Evolutionary conservation across 1,140 invertebrate genomes (phyloP).

Genomic region (Leptopilina clavipes): DNA sequence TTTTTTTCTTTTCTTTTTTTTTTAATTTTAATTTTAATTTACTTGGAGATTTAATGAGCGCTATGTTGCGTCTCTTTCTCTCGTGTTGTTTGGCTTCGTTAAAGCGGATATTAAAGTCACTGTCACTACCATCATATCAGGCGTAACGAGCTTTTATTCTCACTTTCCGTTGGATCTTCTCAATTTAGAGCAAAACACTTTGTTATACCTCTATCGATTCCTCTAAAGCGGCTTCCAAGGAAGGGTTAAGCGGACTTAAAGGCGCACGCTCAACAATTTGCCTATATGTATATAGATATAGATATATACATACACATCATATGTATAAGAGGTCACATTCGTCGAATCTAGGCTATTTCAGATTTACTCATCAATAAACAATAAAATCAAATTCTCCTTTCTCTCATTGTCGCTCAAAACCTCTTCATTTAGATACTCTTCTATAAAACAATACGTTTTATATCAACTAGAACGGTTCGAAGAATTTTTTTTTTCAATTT

Average conservation of each 20-base stretch:
- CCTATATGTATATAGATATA: slow-evolving; percentile 47
- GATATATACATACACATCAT: neutral
- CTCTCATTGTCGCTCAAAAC: no score
- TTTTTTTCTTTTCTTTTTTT: no score
- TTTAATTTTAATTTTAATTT: no score
- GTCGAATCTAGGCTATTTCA: neutral
- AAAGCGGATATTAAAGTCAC: neutral
- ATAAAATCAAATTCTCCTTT: neutral
- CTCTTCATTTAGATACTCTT: no score
- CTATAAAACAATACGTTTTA: no score
- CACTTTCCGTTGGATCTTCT: slow-evolving; percentile 33
- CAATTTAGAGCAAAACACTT: slow-evolving; percentile 55
- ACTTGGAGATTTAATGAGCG: neutral
- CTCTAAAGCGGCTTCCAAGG: slow-evolving; percentile 56
- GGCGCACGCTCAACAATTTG: slow-evolving; percentile 63
- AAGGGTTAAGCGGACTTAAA: slow-evolving; percentile 63
- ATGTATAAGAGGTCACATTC: neutral
- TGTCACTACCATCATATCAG: neutral
- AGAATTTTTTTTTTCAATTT: no score
- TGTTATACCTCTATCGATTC: slow-evolving; percentile 61
- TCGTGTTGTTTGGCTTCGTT: neutral
- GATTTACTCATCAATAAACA: neutral
- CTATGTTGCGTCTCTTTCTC: neutral
- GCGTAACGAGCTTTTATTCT: slow-evolving; percentile 6
- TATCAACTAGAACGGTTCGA: no score